Percentiles rank a stretch among this genome's conserved stretches.
Evolutionary conservation across 1,140 invertebrate species (phyloP).

Genomic region (Bacillus rossius): DNA sequence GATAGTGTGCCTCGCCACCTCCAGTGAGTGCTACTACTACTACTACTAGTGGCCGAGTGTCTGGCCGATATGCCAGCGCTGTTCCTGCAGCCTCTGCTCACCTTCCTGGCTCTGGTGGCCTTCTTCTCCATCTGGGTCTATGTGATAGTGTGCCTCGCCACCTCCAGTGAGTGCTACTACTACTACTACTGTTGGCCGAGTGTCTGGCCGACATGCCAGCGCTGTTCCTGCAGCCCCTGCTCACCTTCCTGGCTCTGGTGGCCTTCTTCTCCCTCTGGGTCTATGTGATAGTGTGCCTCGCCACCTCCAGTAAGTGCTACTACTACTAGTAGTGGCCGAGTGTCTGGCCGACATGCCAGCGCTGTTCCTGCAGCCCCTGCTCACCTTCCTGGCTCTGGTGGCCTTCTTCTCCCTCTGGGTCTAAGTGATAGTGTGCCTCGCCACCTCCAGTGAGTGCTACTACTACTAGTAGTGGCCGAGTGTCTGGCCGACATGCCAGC

Average conservation of each 20-base stretch:
- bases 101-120: conserved; percentile 67
- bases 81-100: conserved; percentile 81
- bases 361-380: conserved; percentile 80
- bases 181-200: too few species aligned
- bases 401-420: conserved; percentile 84
- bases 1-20: conserved; percentile 62
- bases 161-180: conserved; percentile 64
- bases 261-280: conserved; percentile 84
- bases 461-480: too few species aligned
- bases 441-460: conserved; percentile 66
- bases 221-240: conserved; percentile 80
- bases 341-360: conserved; percentile 74
- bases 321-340: too few species aligned
- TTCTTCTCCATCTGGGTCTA: conserved; percentile 84
- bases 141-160: conserved; percentile 66
- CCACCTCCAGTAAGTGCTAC: conserved; percentile 66
- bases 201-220: conserved; percentile 74
- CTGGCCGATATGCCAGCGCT: conserved; percentile 77
- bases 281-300: conserved; percentile 62
- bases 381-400: conserved; percentile 75
- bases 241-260: conserved; percentile 75
- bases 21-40: conserved; percentile 65
- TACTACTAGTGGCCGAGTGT: too few species aligned
- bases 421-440: conserved; percentile 62
- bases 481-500: conserved; percentile 74